phyloP scores from a whole-genome alignment of 2,888 invertebrate species.

The Zygaena filipendulae region DNA sequence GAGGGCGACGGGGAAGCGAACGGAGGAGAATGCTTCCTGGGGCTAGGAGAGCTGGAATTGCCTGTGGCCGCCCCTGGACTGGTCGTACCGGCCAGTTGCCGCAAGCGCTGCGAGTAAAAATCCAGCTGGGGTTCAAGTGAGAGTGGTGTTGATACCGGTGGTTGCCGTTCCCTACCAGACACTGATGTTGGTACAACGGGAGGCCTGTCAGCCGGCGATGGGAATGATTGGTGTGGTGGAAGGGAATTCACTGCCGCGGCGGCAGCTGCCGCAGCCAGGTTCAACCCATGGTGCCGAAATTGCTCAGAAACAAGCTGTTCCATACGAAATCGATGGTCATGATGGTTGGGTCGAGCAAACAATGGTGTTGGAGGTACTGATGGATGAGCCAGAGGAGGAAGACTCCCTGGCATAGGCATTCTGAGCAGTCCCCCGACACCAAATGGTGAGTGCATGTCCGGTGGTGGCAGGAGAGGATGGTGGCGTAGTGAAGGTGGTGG shows the following conservation, averaged over 20 bases:
- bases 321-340: slow-evolving; percentile 83
- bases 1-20: slow-evolving; percentile 85
- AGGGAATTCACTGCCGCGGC: slow-evolving; percentile 73
- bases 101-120: slow-evolving; percentile 99
- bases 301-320: slow-evolving; percentile 87
- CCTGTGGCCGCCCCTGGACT: slow-evolving; percentile 91
- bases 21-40: slow-evolving; percentile 83
- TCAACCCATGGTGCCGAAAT: slow-evolving; percentile 82
- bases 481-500: slow-evolving; percentile 74
- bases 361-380: slow-evolving; percentile 79
- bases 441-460: slow-evolving; percentile 80
- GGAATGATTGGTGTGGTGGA: slow-evolving; percentile 71
- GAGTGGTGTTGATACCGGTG: slow-evolving; percentile 71
- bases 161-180: slow-evolving; percentile 53
- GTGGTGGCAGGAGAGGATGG: slow-evolving; percentile 75
- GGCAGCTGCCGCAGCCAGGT: slow-evolving; percentile 80
- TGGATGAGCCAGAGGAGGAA: slow-evolving; percentile 73
- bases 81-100: slow-evolving; percentile 96
- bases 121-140: slow-evolving; percentile 92
- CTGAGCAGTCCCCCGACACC: slow-evolving; percentile 77
- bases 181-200: slow-evolving; percentile 63
- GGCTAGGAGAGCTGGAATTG: slow-evolving; percentile 85
- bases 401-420: slow-evolving; percentile 76
- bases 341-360: slow-evolving; percentile 80
- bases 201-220: slow-evolving; percentile 70